Percentiles rank a stretch among this genome's conserved stretches.
These are phyloP conservation scores for Thamnaconus septentrionalis DNA, from an alignment of 2,113 vertebrate genomes.

Conservation along the genomic window DNA sequence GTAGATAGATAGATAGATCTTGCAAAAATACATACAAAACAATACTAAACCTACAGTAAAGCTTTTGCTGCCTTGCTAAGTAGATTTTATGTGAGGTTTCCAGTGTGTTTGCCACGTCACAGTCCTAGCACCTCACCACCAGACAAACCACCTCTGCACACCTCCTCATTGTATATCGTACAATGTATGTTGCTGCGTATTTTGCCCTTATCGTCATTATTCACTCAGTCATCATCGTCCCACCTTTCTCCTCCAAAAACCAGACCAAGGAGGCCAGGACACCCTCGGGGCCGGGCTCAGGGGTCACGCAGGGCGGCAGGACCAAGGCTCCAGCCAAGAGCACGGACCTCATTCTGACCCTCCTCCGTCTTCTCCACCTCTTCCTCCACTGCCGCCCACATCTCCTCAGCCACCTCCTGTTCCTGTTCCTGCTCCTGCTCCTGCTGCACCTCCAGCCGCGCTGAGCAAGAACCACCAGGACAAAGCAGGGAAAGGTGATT, in stretches of 20 bases:
- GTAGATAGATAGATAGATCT: no score
- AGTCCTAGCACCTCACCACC: no score
- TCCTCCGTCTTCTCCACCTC: conserved; percentile 20
- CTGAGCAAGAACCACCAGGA: conserved; percentile 29
- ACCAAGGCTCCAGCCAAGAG: conserved; percentile 34
- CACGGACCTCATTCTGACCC: conserved; percentile 26
- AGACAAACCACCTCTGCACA: no score
- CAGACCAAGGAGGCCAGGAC: conserved; percentile 43
- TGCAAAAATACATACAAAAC: no score
- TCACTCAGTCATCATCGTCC: not conserved
- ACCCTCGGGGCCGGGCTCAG: conserved; percentile 6
- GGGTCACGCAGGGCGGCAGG: conserved; percentile 25
- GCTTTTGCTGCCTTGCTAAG: no score
- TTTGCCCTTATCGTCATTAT: no score
- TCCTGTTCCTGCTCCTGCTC: conserved; percentile 38
- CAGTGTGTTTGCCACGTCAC: no score
- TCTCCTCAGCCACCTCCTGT: conserved; percentile 24
- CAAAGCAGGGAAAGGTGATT: conserved; percentile 58
- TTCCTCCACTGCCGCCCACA: conserved; percentile 1
- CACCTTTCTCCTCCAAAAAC: conserved; percentile 39
- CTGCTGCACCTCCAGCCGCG: conserved; percentile 29
- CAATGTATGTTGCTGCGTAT: no score
- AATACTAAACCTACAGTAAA: no score
- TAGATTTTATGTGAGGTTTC: no score
- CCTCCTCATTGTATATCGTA: no score